These are phyloP conservation scores for Pitangus sulphuratus DNA, from an alignment of 2,797 vertebrate species.

Conservation along the genomic window DNA sequence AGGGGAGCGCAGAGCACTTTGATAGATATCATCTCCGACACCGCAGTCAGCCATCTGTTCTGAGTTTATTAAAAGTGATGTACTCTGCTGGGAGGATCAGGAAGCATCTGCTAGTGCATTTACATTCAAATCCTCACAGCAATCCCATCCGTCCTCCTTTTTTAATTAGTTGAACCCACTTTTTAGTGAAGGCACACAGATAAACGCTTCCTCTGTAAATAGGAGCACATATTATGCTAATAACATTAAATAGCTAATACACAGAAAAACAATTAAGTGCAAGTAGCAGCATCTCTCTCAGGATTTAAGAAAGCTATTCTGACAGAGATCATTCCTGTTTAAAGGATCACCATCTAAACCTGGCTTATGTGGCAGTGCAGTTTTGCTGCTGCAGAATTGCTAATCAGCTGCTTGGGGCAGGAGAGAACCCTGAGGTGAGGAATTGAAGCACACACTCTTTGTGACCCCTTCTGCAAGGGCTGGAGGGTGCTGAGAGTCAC, in stretches of 20 bases:
- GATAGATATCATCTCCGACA: slow-evolving; percentile 26
- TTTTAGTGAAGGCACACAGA: slow-evolving; percentile 36
- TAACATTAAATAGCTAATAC: slow-evolving; percentile 33
- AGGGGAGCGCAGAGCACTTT: background rate
- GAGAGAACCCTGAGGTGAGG: background rate
- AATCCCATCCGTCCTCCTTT: slow-evolving; percentile 22
- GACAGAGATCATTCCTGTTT: slow-evolving; percentile 39
- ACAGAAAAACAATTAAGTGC: slow-evolving; percentile 33
- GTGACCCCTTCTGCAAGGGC: background rate
- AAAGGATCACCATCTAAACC: slow-evolving; percentile 48
- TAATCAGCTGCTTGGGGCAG: background rate
- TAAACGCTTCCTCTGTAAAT: background rate
- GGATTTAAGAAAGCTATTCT: slow-evolving; percentile 54
- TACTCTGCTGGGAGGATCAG: slow-evolving; percentile 66
- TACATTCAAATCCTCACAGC: slow-evolving; percentile 61
- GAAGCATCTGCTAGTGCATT: slow-evolving; percentile 65
- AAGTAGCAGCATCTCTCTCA: slow-evolving; percentile 34
- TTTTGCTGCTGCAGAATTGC: slow-evolving; percentile 15
- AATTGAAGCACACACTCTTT: background rate
- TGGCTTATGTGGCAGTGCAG: background rate
- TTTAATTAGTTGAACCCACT: slow-evolving; percentile 57
- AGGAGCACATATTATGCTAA: background rate
- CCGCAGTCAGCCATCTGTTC: slow-evolving; percentile 59
- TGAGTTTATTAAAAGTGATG: slow-evolving; percentile 64
- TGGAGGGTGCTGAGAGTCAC: background rate